Evolutionary conservation across 2,888 invertebrate genomes (phyloP).

Genomic region (Aleiodes testaceus): DNA sequence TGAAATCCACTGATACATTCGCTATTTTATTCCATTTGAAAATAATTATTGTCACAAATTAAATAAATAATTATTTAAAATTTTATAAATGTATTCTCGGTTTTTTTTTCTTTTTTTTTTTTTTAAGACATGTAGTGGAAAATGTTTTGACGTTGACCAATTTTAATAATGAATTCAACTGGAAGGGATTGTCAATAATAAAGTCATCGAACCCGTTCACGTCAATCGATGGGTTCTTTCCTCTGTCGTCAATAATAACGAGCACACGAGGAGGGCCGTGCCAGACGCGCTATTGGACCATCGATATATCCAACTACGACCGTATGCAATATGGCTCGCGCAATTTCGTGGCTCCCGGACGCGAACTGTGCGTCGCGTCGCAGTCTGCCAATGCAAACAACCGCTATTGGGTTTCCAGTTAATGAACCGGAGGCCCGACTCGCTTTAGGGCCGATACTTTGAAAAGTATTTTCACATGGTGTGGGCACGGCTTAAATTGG

Average conservation of each 20-base stretch:
- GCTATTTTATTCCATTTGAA: not conserved
- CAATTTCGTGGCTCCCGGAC: constrained; percentile 63
- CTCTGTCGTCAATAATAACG: constrained; percentile 52
- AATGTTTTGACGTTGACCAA: too few species aligned
- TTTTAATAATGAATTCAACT: constrained; percentile 7
- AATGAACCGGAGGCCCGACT: constrained; percentile 62
- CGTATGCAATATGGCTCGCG: constrained; percentile 68
- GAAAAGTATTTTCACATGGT: constrained; percentile 62
- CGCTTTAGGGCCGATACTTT: constrained; percentile 58
- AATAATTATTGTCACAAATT: too few species aligned
- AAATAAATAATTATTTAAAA: too few species aligned
- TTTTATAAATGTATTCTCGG: not conserved
- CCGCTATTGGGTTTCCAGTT: constrained; percentile 69
- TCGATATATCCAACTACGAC: constrained; percentile 26
- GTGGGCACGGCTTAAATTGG: constrained; percentile 67
- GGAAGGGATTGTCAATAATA: constrained; percentile 41
- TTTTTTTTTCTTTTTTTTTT: not conserved
- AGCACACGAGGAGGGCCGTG: constrained; percentile 49
- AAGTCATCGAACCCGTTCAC: constrained; percentile 48
- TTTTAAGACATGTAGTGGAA: not conserved
- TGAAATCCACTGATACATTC: constrained; percentile 39
- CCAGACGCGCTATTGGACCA: constrained; percentile 52
- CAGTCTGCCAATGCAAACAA: constrained; percentile 68
- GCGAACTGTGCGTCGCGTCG: constrained; percentile 52
- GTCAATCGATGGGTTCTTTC: constrained; percentile 45